Evolutionary conservation across 2,888 invertebrate genomes (phyloP), one percentile per base, ranked within the genome.

Genomic region (Cordilura impudica): DNA sequence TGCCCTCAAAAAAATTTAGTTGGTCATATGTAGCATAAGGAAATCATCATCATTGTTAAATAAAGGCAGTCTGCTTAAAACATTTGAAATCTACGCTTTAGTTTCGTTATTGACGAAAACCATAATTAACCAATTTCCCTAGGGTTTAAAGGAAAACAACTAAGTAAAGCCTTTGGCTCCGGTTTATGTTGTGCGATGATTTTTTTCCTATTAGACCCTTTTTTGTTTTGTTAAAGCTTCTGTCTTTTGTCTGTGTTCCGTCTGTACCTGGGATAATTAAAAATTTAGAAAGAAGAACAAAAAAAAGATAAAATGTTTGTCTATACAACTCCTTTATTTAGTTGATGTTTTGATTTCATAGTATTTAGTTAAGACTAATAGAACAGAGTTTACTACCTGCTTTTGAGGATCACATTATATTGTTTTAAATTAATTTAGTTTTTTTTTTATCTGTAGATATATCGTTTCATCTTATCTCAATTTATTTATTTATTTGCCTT

Each of bases 81-180:
- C 21, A 21, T 31, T 1, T 21, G 26, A 61, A 66, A 26, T 60
- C 43, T 23, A 56, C 66, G 35, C 35, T 78, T 70, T 53, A 58
- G 63, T 70, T 63, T 49, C 26, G 16, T n/a, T 58, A 74, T 60
- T 58, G 58, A 78, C 53, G 69, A 78, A 78, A 78, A 67, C 78
- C 69, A 74, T 74, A 69, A 78, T 78, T 78, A 78, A 78, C 23
- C 31, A 74, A 47, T 49, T 74, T 70, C 70, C 74, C 65, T 35
- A 54, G 58, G 65, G 74, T 45, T 65, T 63, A 12, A 69, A 19
- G 12, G 4, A 70, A 45, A 8, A 29, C 10, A n/a, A 6, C n/a
- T n/a, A n/a, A 61, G 43, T 53, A 31, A 69, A 63, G 69, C 23
- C 63, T 49, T 43, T 56, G 63, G 75, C 67, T 53, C 56, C 39